Conservation (phyloP, 1,140 invertebrate genomes). For the Acromyrmex echinatior region DNA sequence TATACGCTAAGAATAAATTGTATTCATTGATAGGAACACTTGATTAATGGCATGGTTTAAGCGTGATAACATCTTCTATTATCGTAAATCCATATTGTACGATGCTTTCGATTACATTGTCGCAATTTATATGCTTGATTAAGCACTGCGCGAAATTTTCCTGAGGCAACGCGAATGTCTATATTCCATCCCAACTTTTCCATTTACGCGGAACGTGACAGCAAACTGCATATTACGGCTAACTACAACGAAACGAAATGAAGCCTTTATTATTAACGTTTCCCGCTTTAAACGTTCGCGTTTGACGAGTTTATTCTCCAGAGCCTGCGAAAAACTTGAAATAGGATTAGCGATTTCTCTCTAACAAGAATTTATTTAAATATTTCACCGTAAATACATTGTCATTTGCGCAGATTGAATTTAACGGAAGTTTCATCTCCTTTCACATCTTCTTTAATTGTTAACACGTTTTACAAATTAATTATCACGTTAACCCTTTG, state of each 20-base stretch:
- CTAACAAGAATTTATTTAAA: constrained; percentile 33
- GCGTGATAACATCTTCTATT: constrained; percentile 1
- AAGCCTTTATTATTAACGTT: constrained; percentile 40
- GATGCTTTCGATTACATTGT: constrained; percentile 15
- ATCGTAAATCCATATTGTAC: not conserved
- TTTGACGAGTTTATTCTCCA: constrained; percentile 5
- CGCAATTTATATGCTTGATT: constrained; percentile 28
- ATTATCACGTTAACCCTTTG: not conserved
- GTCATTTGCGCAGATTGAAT: constrained; percentile 17
- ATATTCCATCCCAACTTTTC: constrained; percentile 15
- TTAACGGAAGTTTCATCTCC: constrained; percentile 1
- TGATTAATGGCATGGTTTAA: not conserved
- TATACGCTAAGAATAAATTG: not conserved
- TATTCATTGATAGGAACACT: constrained; percentile 1
- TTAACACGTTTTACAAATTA: constrained; percentile 9
- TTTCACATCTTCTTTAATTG: not conserved
- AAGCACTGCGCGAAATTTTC: constrained; percentile 19
- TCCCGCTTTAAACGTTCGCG: constrained; percentile 7
- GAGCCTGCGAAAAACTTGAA: constrained; percentile 7
- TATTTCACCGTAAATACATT: constrained; percentile 11
- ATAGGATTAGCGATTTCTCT: constrained; percentile 21
- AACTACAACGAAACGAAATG: constrained; percentile 26
- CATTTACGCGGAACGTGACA: constrained; percentile 33
- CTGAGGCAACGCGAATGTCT: not conserved
- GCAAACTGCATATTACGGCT: constrained; percentile 27